Base-by-base conservation (phyloP, 53 echinoderm and acorn worm species). In the Pentamera pediparva region DNA sequence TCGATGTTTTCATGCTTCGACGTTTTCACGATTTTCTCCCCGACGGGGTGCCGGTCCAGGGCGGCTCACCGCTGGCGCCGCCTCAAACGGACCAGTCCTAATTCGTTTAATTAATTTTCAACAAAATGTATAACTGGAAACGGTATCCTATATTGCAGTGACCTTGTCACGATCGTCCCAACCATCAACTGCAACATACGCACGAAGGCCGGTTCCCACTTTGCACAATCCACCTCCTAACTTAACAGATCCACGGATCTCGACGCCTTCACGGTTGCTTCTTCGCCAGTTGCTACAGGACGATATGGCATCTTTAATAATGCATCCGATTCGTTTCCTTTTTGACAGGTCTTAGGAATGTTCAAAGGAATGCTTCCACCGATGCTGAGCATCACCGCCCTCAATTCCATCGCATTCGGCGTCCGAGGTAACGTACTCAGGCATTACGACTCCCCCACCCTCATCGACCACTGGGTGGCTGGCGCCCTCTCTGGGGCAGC, bases 301-400 rank as follows among this genome's bases (percentile, higher is more conserved):
- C n/a, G n/a, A n/a, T n/a, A n/a, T n/a, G n/a, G n/a, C n/a, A 22
- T 69, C 12, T 17, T 39, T 51, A 47, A 62, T 39, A 31, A 31
- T 22, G n/a, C n/a, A 37, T 35, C 56, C 55, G 38, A 32, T 55
- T 10, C 15, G 15, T 73, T 13, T 75, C 36, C 29, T 78, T 78
- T 8, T 59, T 33, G 19, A 25, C 80, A 95, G 95, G 65, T 90
- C 9, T 79, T 95, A 79, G 95, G 95, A 34, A 56, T 95, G 15
- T 95, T 81, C 77, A 95, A 95, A 52, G 95, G 95, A 25, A 95
- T 95, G 90, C 82, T 87, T 3, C 90, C 95, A 10, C 95, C 95
- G 8, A 85, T 95, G 18, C 51, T 82, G 17, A 87, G 95, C n/a
- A 83, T 95, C 18, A 86, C 95, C 35, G 85, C 87, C 27, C 85